phyloP scores from a whole-genome alignment of 64 coral and sea anemone species.

The Montipora capricornis region DNA sequence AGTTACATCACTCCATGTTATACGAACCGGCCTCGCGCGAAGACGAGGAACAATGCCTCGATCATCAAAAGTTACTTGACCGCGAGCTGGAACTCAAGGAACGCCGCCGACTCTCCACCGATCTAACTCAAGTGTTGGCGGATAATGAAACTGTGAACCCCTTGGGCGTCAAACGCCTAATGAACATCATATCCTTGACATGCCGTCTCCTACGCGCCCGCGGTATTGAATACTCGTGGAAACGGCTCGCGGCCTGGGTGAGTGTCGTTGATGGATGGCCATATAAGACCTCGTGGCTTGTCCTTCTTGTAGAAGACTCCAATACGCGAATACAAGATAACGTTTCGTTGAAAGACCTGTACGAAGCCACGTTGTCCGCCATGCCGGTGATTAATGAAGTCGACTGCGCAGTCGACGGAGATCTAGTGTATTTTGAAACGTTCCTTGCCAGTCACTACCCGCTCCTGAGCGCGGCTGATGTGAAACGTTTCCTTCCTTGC shows the following conservation, averaged over 20 bases:
- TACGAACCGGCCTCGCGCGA: slow-evolving; percentile 72
- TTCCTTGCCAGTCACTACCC: slow-evolving; percentile 93
- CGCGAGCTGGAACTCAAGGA: slow-evolving; percentile 87
- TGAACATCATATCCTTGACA: slow-evolving; percentile 92
- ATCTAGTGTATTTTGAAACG: slow-evolving; percentile 97
- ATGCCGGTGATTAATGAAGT: slow-evolving; percentile 91
- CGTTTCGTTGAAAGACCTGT: slow-evolving; percentile 88
- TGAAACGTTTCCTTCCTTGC: slow-evolving; percentile 75
- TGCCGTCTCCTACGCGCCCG: slow-evolving; percentile 92
- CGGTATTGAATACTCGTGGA: slow-evolving; percentile 94
- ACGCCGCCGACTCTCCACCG: slow-evolving; percentile 77
- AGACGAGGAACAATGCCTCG: slow-evolving; percentile 66
- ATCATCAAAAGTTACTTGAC: slow-evolving; percentile 85
- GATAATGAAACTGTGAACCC: slow-evolving; percentile 97
- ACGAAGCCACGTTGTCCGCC: slow-evolving; percentile 86
- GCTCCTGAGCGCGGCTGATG: slow-evolving; percentile 76
- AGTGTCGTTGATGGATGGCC: slow-evolving; percentile 98
- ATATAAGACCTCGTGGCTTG: slow-evolving; percentile 95
- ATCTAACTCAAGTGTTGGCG: slow-evolving; percentile 94
- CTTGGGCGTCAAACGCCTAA: slow-evolving; percentile 87
- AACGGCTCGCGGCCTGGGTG: slow-evolving; percentile 95
- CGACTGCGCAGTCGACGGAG: slow-evolving; percentile 92
- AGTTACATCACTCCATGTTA: slow-evolving; percentile 79
- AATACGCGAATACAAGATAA: slow-evolving; percentile 80
- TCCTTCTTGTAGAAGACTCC: slow-evolving; percentile 89